Evolutionary conservation across 2,888 invertebrate species (phyloP).

Genomic region (Xylocampa areola): DNA sequence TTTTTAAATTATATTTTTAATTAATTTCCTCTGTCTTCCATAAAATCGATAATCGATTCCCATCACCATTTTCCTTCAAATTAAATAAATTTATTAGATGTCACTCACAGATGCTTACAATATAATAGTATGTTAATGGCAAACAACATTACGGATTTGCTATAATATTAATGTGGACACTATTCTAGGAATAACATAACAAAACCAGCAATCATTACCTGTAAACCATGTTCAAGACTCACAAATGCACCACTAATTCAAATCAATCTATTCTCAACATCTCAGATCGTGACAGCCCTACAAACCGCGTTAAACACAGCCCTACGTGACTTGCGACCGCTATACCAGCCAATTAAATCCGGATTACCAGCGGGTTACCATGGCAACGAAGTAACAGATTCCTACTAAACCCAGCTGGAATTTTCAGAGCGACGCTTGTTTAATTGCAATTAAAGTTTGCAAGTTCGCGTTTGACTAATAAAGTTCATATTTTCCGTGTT

Average conservation of each 20-base stretch:
- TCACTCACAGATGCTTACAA: too few species aligned
- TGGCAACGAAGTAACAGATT: conserved; percentile 53
- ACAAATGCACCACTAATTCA: conserved; percentile 1
- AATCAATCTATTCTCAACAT: conserved; percentile 1
- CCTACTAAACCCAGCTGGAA: conserved; percentile 36
- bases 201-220: too few species aligned
- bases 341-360: conserved; percentile 61
- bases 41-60: too few species aligned
- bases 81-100: too few species aligned
- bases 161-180: too few species aligned
- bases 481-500: conserved; percentile 11
- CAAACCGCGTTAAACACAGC: conserved; percentile 34
- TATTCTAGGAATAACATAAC: too few species aligned
- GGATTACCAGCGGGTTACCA: conserved; percentile 52
- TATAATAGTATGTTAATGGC: too few species aligned
- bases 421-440: conserved; percentile 38
- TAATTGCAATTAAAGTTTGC: conserved; percentile 45
- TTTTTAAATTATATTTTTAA: too few species aligned
- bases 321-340: conserved; percentile 61
- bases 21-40: too few species aligned
- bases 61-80: too few species aligned
- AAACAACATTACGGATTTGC: too few species aligned
- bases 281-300: conserved; percentile 18
- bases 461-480: conserved; percentile 29
- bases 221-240: neutral